phyloP scores from a whole-genome alignment of 2,113 vertebrate genomes.

The Peromyscus leucopus region DNA sequence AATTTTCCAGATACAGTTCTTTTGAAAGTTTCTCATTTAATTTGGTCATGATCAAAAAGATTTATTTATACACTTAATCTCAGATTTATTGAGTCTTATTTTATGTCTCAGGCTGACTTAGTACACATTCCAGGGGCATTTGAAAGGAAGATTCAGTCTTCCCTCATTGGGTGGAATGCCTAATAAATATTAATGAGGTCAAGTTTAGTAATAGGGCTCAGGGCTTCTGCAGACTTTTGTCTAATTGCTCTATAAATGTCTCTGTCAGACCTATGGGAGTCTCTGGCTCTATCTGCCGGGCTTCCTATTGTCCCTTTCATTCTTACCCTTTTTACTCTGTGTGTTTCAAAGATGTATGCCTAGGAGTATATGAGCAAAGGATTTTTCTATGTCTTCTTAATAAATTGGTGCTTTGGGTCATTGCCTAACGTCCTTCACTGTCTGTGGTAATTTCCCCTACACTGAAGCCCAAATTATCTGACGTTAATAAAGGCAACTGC shows the following conservation, averaged over 20 bases:
- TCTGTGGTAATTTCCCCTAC: neutral
- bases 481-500: neutral
- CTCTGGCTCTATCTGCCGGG: neutral
- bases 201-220: neutral
- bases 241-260: neutral
- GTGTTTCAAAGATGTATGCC: neutral
- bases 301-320: neutral
- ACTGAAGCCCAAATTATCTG: neutral
- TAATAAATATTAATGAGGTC: conserved; percentile 29
- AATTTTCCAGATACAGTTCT: neutral
- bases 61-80: neutral
- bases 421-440: neutral
- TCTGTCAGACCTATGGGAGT: neutral
- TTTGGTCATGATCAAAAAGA: neutral
- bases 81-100: neutral
- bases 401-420: neutral
- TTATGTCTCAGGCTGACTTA: neutral
- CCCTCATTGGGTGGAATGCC: neutral
- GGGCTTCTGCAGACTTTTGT: neutral
- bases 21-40: neutral
- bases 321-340: neutral
- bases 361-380: neutral
- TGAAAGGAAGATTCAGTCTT: neutral
- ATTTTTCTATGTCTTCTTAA: neutral
- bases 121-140: neutral